phyloP scores from a whole-genome alignment of 23 tunicate genomes.

The Oikopleura vanhoeffeni region DNA sequence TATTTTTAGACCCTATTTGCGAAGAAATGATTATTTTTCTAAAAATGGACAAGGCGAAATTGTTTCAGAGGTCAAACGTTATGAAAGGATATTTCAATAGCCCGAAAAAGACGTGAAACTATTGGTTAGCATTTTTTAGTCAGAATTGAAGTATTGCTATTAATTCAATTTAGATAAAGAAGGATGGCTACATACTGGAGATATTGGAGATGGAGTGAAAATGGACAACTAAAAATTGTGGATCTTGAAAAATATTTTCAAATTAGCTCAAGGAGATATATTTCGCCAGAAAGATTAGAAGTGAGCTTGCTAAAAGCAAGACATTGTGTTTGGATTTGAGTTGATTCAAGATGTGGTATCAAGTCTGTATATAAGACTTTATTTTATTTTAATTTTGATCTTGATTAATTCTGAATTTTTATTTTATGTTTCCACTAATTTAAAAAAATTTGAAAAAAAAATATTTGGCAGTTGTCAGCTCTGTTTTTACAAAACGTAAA shows the following conservation, averaged over 20 bases:
- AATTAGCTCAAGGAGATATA: slow-evolving; percentile 92
- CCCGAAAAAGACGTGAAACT: slow-evolving; percentile 24
- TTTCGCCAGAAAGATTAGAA: slow-evolving; percentile 91
- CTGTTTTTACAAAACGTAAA: too few relatives aligned
- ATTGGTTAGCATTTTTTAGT: too few relatives aligned
- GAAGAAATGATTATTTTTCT: slow-evolving; percentile 70
- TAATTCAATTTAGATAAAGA: slow-evolving; percentile 74
- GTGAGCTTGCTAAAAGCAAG: background rate
- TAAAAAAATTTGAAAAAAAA: too few relatives aligned
- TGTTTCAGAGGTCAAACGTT: slow-evolving; percentile 62
- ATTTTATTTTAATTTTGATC: too few relatives aligned
- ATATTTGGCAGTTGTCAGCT: too few relatives aligned
- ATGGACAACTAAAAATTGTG: slow-evolving; percentile 74
- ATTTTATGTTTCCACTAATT: too few relatives aligned
- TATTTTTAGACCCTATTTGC: too few relatives aligned
- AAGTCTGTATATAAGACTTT: too few relatives aligned
- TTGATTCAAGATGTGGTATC: too few relatives aligned
- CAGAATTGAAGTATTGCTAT: too few relatives aligned
- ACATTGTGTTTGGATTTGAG: too few relatives aligned
- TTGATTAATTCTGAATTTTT: too few relatives aligned
- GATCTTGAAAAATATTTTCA: slow-evolving; percentile 84
- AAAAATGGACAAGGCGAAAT: slow-evolving; percentile 86
- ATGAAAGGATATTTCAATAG: slow-evolving; percentile 77
- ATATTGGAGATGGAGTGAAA: slow-evolving; percentile 67
- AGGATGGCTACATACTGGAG: slow-evolving; percentile 98